Evolutionary conservation across 2,888 invertebrate genomes (phyloP), one percentile per base, ranked within the genome.

Genomic region (Caenorhabditis panamensis): DNA sequence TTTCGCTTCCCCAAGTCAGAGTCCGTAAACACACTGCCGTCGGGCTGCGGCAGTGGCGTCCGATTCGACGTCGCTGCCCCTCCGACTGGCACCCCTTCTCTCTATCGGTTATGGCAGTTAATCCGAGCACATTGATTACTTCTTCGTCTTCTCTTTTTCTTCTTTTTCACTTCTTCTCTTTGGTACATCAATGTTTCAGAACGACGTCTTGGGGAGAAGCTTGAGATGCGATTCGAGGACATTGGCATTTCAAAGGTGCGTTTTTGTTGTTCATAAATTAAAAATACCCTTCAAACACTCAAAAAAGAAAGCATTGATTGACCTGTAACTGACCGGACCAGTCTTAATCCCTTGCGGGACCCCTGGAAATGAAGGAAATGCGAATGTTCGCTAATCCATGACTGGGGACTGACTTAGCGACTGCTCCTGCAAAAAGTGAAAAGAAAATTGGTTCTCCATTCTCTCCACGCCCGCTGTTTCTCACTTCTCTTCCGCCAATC

Each of bases 221-320:
- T 53, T 26, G 2, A 26, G 26, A 85, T 85, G 85, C 82, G 82
- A 53, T 82, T 81, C 62, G 84, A 84, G 67, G 79, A 84, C 61
- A 84, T 84, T 59, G 69, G 78, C 36, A 83, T 82, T 49, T 81
- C 84, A 13, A 69, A 80, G 79, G 84, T 84, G 44, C 36, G 83
- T 41, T 64, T 31, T 53, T n/a, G n/a, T n/a, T n/a, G n/a, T n/a
- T n/a, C n/a, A n/a, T n/a, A n/a, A n/a, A n/a, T n/a, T 31, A 9
- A 31, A 31, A 31, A 31, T 4, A 6, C 9, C 31, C 31, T 31
- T 31, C 31, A 31, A 31, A 31, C n/a, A n/a, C n/a, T n/a, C n/a
- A 13, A 41, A 3, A 11, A 16, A 3, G 13, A 41, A 11, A 11
- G 5, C 41, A 2, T 41, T 41, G 41, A 41, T 16, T 41, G 41